Evolutionary conservation across 2,113 vertebrate species (phyloP).

Genomic region (Rhizomys pruinosus): DNA sequence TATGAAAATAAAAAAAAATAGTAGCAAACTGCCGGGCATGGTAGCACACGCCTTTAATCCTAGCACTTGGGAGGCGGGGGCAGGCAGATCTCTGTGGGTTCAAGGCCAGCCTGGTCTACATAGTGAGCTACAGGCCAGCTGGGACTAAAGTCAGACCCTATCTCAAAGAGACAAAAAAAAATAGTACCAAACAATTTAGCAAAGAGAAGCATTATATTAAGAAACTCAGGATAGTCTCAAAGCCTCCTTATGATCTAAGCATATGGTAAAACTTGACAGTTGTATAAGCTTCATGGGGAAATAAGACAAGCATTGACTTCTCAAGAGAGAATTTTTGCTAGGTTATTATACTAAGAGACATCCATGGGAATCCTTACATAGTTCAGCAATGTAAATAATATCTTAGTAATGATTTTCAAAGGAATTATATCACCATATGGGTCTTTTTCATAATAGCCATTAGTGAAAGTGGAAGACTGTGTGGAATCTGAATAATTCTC

Average conservation of each 20-base stretch:
- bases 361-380: background rate
- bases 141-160: too few relatives aligned
- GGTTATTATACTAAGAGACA: background rate
- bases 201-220: conserved; percentile 16
- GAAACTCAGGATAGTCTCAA: background rate
- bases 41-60: too few relatives aligned
- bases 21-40: too few relatives aligned
- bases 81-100: too few relatives aligned
- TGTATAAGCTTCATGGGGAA: background rate
- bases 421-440: background rate
- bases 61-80: too few relatives aligned
- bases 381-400: conserved; percentile 36
- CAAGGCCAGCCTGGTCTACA: too few relatives aligned
- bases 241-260: background rate
- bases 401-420: conserved; percentile 32
- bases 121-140: too few relatives aligned
- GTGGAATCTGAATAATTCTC: conserved; percentile 23
- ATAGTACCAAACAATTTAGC: background rate
- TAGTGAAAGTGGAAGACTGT: conserved; percentile 47
- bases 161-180: too few relatives aligned
- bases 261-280: background rate
- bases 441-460: conserved; percentile 17
- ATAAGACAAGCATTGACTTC: background rate
- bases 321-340: conserved; percentile 21
- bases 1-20: too few relatives aligned